Base-by-base conservation (phyloP, 2,113 vertebrate genomes). In the Tetrao urogallus region DNA sequence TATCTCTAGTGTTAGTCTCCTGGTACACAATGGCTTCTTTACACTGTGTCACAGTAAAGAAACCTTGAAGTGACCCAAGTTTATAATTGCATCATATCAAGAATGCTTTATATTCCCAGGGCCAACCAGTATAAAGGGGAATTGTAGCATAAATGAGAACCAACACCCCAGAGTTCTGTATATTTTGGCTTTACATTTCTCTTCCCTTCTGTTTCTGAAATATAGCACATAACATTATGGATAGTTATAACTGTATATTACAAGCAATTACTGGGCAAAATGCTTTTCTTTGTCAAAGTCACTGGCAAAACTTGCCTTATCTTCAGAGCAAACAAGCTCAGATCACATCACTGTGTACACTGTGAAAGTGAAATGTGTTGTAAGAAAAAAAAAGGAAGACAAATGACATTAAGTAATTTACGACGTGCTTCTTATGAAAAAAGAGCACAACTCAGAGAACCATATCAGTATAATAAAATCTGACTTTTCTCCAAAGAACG, bases 261-360 rank as follows among this genome's bases (percentile, higher is more conserved):
- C 83, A 93, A 95, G 92, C 70, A 90, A 95, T 93, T 90, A 92
- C 84, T 45, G 48, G 65, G 92, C 80, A 86, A 94, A 95, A 78
- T 73, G 86, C 63, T 94, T 86, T 93, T 76, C 84, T 93, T 93
- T 78, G 73, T 85, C 89, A 93, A 87, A 93, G 95, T 91, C 92
- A 84, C 15, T 85, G 89, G 83, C 74, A 94, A 92, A 93, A 94
- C 89, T 93, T 88, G 36, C 27, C 24, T 78, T 87, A 82, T 85
- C 81, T 42, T 54, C 91, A 76, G 60, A 90, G 86, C 94, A 93
- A 94, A 93, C 77, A 95, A 67, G 48, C 75, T 13, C 50, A n/a
- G 52, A 94, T 88, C 66, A n/a, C 38, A 93, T 91, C 25, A 0
- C 63, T 73, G 54, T 73, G 74, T 79, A 38, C 83, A 34, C 42